Conservation (phyloP, 2,113 vertebrate genomes). For the Corythaixoides concolor region DNA sequence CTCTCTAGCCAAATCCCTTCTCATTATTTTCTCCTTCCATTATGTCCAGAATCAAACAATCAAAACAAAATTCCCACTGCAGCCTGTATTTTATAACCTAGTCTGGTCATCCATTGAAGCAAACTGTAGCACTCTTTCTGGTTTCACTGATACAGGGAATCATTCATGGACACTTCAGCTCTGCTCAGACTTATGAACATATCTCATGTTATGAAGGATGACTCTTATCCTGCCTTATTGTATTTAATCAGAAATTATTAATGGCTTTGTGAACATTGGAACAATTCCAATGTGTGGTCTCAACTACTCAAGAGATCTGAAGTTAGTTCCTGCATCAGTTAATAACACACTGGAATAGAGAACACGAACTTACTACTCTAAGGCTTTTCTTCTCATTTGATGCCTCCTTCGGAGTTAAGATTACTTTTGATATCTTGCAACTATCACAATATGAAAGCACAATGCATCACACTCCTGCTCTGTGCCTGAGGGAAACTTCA, state of each 20-base stretch:
- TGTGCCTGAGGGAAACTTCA: neutral
- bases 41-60: neutral
- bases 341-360: neutral
- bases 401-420: neutral
- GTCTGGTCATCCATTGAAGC: neutral
- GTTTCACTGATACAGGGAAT: neutral
- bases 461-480: neutral
- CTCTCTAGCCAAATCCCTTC: neutral
- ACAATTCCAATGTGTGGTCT: neutral
- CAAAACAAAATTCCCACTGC: neutral
- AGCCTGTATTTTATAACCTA: neutral
- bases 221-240: neutral
- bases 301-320: neutral
- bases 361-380: neutral
- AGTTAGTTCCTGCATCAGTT: neutral
- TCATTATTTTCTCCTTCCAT: neutral
- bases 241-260: neutral
- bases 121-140: neutral
- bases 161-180: neutral
- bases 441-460: neutral
- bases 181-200: neutral
- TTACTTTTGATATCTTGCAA: neutral
- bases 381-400: neutral
- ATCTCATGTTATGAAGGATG: neutral
- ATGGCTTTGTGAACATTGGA: neutral